These are phyloP conservation scores for Sus cebifrons DNA, from an alignment of 2,797 vertebrate species.

Conservation along the genomic window DNA sequence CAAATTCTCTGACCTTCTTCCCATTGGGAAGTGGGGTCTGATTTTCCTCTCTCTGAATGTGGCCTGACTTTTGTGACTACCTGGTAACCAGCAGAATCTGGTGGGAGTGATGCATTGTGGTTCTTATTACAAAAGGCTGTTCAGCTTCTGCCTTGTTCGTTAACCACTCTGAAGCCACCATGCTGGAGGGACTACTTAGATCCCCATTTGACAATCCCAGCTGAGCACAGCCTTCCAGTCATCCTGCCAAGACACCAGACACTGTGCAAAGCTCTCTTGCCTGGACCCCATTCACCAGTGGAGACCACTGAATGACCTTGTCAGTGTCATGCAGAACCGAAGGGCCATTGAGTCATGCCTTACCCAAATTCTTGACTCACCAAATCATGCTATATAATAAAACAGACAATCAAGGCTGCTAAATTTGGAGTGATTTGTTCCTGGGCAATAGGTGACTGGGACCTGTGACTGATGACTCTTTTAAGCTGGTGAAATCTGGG, in stretches of 20 bases:
- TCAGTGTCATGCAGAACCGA: fast-evolving
- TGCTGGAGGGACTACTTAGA: neutral
- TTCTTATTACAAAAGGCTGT: neutral
- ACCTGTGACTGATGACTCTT: neutral
- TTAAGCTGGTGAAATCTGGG: neutral
- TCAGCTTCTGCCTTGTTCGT: neutral
- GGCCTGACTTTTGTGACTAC: neutral
- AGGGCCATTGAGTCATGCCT: neutral
- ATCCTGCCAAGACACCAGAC: neutral
- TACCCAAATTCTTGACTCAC: neutral
- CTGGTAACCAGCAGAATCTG: neutral
- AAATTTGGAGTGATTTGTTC: neutral
- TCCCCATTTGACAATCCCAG: too few species aligned
- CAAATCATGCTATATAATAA: neutral
- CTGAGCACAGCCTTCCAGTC: neutral
- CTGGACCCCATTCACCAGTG: neutral
- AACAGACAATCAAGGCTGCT: neutral
- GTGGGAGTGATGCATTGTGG: fast-evolving
- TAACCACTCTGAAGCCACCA: neutral
- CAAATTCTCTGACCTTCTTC: neutral
- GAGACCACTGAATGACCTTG: neutral
- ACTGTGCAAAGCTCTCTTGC: neutral
- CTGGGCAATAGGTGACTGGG: fast-evolving
- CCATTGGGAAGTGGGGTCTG: neutral
- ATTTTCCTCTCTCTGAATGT: neutral